A percentile compares a stretch with the other conserved stretches of the same genome.
These are phyloP conservation scores for Plectropomus leopardus DNA, from an alignment of 2,113 vertebrate genomes.

Conservation along the genomic window DNA sequence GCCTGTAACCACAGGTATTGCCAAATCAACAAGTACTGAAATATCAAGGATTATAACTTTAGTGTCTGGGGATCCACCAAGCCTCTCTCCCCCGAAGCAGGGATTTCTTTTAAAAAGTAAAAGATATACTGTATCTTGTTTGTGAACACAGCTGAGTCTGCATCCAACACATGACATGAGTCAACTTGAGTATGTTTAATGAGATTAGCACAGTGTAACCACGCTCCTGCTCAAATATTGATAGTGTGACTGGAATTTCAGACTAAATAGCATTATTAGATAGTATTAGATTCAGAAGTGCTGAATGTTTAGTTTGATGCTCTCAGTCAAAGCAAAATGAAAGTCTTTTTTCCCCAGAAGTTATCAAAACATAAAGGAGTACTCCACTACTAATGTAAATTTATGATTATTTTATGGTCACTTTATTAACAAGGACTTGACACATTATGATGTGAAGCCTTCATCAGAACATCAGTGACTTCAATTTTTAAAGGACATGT, in stretches of 20 bases:
- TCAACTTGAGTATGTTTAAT: neutral
- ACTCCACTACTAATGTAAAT: too few species aligned
- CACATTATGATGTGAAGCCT: too few species aligned
- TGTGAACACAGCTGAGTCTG: slow-evolving; percentile 26
- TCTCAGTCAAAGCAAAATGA: neutral
- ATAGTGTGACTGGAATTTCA: neutral
- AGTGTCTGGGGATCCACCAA: too few species aligned
- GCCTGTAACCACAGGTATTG: neutral
- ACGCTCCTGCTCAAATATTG: neutral
- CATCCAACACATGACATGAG: neutral
- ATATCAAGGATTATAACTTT: neutral
- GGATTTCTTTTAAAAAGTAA: neutral
- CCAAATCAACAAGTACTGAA: neutral
- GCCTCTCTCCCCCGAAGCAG: neutral
- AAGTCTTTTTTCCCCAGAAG: too few species aligned
- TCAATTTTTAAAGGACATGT: neutral
- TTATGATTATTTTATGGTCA: too few species aligned
- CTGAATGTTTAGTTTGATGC: neutral
- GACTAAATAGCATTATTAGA: neutral
- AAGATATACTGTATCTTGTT: neutral
- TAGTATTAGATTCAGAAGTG: neutral
- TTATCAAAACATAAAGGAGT: too few species aligned
- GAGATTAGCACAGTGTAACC: neutral
- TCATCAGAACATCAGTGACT: too few species aligned
- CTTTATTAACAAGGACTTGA: too few species aligned